Evolutionary conservation across 2,113 vertebrate genomes (phyloP).

Genomic region (Meles meles): DNA sequence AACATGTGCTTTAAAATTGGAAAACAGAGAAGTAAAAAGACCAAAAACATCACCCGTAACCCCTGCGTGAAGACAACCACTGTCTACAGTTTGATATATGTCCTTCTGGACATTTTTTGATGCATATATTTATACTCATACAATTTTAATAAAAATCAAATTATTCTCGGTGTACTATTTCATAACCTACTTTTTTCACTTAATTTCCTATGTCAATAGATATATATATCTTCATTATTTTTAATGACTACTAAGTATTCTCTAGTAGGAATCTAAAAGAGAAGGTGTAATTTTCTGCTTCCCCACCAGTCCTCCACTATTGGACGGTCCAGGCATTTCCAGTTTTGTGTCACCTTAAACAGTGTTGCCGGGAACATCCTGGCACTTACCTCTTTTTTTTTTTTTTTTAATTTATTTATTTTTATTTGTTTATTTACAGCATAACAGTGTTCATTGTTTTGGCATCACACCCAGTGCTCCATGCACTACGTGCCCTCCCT

Average conservation of each 20-base stretch:
- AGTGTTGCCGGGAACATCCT: not conserved
- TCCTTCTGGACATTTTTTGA: slow-evolving; percentile 44
- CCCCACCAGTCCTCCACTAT: not conserved
- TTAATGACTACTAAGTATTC: slow-evolving; percentile 52
- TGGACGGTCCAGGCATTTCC: not conserved
- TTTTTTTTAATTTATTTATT: too few relatives aligned
- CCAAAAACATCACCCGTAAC: slow-evolving; percentile 24
- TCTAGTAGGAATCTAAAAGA: slow-evolving; percentile 3
- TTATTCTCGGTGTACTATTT: slow-evolving; percentile 69
- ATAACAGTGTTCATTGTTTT: too few relatives aligned
- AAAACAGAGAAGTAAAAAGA: slow-evolving; percentile 33
- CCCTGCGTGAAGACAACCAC: slow-evolving; percentile 24
- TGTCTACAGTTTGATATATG: slow-evolving; percentile 64
- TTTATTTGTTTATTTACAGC: too few relatives aligned
- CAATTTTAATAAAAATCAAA: slow-evolving; percentile 73
- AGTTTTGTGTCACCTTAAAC: not conserved
- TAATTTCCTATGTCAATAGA: slow-evolving; percentile 67
- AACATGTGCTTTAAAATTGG: slow-evolving; percentile 36
- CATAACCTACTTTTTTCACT: slow-evolving; percentile 67
- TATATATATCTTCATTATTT: slow-evolving; percentile 67
- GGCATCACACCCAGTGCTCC: too few relatives aligned
- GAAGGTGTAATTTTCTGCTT: not conserved
- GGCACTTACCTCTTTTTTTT: not conserved
- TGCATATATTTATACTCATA: slow-evolving; percentile 69
- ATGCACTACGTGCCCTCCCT: too few relatives aligned